phyloP scores from a whole-genome alignment of 2,888 invertebrate genomes.

The Nebria brevicollis region DNA sequence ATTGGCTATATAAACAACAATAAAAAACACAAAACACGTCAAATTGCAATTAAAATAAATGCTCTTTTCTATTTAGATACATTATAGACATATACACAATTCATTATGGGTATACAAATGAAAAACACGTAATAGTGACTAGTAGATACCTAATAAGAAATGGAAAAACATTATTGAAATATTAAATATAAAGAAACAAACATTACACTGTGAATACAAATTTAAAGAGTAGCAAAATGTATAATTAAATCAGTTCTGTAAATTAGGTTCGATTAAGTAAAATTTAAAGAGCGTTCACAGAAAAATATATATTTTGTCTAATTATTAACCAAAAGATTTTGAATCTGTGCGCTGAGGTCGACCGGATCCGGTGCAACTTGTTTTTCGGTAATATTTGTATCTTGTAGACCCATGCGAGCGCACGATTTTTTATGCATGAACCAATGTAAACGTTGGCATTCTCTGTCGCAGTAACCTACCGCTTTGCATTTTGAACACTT shows the following conservation, averaged over 20 bases:
- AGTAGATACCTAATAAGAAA: conserved; percentile 29
- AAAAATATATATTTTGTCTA: conserved; percentile 26
- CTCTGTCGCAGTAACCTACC: conserved; percentile 92
- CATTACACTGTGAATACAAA: background rate
- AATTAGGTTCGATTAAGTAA: background rate
- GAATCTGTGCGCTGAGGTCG: conserved; percentile 55
- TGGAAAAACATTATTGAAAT: background rate
- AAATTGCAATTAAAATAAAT: conserved; percentile 32
- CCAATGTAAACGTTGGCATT: conserved; percentile 95
- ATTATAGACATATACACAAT: conserved; percentile 21
- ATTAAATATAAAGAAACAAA: background rate
- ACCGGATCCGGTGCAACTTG: conserved; percentile 52
- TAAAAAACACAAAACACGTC: conserved; percentile 16
- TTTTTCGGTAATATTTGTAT: conserved; percentile 48
- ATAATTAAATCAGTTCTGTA: background rate
- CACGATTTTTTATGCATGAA: conserved; percentile 90
- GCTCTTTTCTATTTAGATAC: conserved; percentile 15
- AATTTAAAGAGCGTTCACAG: background rate
- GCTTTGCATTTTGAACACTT: conserved; percentile 95
- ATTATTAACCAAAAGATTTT: conserved; percentile 55
- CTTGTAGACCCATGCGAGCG: conserved; percentile 67
- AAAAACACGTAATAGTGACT: conserved; percentile 33
- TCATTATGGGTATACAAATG: conserved; percentile 17
- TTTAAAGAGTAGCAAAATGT: background rate
- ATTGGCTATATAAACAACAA: no score